Percentiles rank a stretch among this genome's conserved stretches.
Evolutionary conservation across 2,797 vertebrate genomes (phyloP).

Genomic region (Rhadinocentrus ornatus): DNA sequence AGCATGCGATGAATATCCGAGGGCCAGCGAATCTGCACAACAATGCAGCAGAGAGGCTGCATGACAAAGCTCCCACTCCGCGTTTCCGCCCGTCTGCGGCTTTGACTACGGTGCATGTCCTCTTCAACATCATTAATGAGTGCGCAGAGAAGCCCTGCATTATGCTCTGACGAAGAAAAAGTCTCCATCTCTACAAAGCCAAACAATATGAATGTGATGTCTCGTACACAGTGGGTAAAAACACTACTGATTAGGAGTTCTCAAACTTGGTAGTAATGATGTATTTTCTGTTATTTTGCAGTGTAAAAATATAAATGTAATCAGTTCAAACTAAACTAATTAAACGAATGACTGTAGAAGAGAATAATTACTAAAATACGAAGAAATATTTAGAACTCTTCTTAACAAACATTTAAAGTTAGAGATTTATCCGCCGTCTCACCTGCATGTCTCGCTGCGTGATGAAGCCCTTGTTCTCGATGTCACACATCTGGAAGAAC

Average conservation of each 20-base stretch:
- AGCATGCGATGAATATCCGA: slow-evolving; percentile 66
- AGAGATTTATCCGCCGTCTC: slow-evolving; percentile 23
- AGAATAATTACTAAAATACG: too few relatives aligned
- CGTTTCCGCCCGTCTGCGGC: slow-evolving; percentile 52
- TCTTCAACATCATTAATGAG: slow-evolving; percentile 44
- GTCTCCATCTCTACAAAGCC: background rate
- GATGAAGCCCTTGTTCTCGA: slow-evolving; percentile 92
- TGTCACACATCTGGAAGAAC: slow-evolving; percentile 94
- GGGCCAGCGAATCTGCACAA: slow-evolving; percentile 80
- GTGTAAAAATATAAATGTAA: background rate
- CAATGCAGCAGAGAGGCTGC: slow-evolving; percentile 65
- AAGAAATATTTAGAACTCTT: background rate
- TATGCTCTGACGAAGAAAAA: slow-evolving; percentile 15
- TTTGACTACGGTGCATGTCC: slow-evolving; percentile 43
- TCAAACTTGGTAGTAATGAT: slow-evolving; percentile 2
- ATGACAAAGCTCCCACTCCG: slow-evolving; percentile 59
- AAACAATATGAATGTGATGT: background rate
- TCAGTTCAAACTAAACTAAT: background rate
- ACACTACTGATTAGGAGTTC: background rate
- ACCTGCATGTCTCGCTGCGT: slow-evolving; percentile 91
- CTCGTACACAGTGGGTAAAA: background rate
- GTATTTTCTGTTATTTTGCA: background rate
- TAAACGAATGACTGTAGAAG: too few relatives aligned
- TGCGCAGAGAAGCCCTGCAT: background rate
- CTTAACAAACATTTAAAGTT: background rate